A percentile compares a stretch with the other conserved stretches of the same genome.
Evolutionary conservation across 1,140 invertebrate genomes (phyloP).

Genomic region (Leptestheria dahalacensis): DNA sequence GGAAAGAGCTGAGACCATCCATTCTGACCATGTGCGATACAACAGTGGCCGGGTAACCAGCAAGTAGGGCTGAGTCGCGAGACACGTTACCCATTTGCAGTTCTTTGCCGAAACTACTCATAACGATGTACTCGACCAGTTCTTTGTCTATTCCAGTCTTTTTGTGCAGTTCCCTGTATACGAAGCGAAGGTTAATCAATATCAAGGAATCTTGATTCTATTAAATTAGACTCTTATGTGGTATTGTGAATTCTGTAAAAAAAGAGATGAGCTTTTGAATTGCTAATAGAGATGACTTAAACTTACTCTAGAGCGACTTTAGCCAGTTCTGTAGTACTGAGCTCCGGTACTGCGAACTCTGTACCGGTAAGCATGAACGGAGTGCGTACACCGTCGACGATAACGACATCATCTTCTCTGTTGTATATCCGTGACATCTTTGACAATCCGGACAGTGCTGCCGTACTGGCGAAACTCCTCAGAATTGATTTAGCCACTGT

Average conservation of each 20-base stretch:
- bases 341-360: not conserved
- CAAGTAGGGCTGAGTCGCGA: not conserved
- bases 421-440: too few species aligned
- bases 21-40: slow-evolving; percentile 1
- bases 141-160: not conserved
- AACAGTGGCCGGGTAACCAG: not conserved
- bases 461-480: too few species aligned
- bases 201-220: too few species aligned
- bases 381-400: slow-evolving; percentile 15
- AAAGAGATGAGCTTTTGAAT: too few species aligned
- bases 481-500: too few species aligned
- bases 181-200: too few species aligned
- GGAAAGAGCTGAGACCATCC: not conserved
- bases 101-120: not conserved
- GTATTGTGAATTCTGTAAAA: too few species aligned
- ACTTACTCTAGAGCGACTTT: not conserved
- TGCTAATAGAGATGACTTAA: too few species aligned
- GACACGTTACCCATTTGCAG: not conserved
- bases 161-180: too few species aligned
- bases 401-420: slow-evolving; percentile 1
- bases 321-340: not conserved
- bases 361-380: slow-evolving; percentile 11
- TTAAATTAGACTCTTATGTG: too few species aligned
- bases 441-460: too few species aligned
- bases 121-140: not conserved